Percentiles rank a stretch among this genome's conserved stretches.
phyloP scores from a whole-genome alignment of 2,888 invertebrate species.

The Apocheima hispidaria region DNA sequence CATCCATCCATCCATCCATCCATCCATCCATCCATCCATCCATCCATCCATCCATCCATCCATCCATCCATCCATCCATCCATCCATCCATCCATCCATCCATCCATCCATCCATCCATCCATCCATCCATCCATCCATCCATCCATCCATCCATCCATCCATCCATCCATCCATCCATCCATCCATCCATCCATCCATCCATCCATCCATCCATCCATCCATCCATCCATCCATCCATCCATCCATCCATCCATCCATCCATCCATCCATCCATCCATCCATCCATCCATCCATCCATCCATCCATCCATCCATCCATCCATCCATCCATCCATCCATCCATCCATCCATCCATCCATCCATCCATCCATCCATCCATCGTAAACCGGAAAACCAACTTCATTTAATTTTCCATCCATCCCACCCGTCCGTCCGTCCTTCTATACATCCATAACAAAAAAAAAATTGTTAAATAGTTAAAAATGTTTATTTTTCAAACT shows the following conservation, averaged over 20 bases:
- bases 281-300: neutral
- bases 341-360: constrained; percentile 2
- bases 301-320: constrained; percentile 1
- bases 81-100: neutral
- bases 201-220: neutral
- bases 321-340: neutral
- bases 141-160: neutral
- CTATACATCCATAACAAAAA: too few relatives aligned
- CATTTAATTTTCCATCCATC: too few relatives aligned
- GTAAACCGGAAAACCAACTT: too few relatives aligned
- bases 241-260: neutral
- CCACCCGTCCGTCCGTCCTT: neutral
- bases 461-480: too few relatives aligned
- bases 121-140: neutral
- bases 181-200: neutral
- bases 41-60: neutral
- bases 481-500: too few relatives aligned
- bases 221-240: neutral
- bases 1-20: neutral
- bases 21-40: neutral
- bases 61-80: neutral
- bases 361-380: constrained; percentile 1
- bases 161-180: neutral
- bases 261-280: neutral
- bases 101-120: neutral